Evolutionary conservation across 2,797 vertebrate species (phyloP), one percentile per base, ranked within the genome.

Genomic region (Enteromius trimaculatus): DNA sequence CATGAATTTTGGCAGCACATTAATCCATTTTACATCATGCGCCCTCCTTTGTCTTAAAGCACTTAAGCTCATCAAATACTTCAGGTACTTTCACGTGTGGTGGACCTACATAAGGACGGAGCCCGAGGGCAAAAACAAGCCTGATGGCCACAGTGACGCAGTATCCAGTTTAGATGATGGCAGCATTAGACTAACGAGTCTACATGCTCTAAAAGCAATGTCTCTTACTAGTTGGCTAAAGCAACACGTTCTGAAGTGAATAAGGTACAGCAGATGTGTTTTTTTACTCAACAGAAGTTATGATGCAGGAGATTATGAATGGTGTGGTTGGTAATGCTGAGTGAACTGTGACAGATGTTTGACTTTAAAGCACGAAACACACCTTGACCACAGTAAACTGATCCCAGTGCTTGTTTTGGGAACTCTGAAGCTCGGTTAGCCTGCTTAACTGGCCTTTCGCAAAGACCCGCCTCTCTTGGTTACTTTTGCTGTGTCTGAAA

Each of bases 1-100:
- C 34, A 53, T 2, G 5, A 53, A 39, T 17, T 53, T 55, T 55
- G 51, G 14, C 31, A 9, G 31, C 10, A 8, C 13, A 76, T 62
- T 11, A 19, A 60, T 42, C 3, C 0, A 77, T 77, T 60, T 77
- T 5, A 29, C 2, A 16, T 42, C 74, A 60, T 23, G 14, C 1
- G 6, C 14, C 1, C 31, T n/a, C 5, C 49, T 39, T 75, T 75
- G 51, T 55, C 31, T 39, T 55, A 31, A 51, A 55, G 72, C 13
- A 55, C 49, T 16, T 58, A 75, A 75, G 21, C 51, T 55, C 7
- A 23, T 75, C 51, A 37, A 58, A 75, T 75, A 8, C 72, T 75
- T 75, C 72, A 55, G 49, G 31, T 9, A 55, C 21, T 14, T 55
- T 75, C 51, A 23, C 31, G 31, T 16, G 13, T 21, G n/a, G 70